A percentile compares a stretch with the other conserved stretches of the same genome.
Conservation (phyloP, 2,888 invertebrate genomes). For the Drosophila meridiana region DNA sequence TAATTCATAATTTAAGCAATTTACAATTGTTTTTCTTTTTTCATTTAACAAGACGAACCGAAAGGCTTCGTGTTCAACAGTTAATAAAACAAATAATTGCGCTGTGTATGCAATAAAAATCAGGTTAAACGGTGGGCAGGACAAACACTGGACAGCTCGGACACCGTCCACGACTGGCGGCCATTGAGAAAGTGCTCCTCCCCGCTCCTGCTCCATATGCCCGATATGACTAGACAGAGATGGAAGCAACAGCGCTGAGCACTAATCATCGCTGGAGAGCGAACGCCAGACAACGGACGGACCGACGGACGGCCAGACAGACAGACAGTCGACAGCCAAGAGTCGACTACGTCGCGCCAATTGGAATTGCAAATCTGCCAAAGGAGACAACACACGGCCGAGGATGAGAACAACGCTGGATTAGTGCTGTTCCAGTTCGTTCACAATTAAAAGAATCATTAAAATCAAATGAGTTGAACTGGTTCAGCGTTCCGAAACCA, state of each 20-base stretch:
- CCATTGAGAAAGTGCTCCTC: constrained; percentile 59
- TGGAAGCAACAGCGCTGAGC: constrained; percentile 31
- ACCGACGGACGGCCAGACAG: constrained; percentile 23
- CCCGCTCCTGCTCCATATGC: not conserved
- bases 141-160: constrained; percentile 53
- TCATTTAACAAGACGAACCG: constrained; percentile 45
- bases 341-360: constrained; percentile 67
- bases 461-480: not conserved
- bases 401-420: constrained; percentile 17
- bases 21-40: constrained; percentile 62
- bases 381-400: constrained; percentile 26
- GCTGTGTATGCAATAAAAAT: constrained; percentile 76
- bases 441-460: constrained; percentile 6
- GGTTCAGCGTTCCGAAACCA: not conserved
- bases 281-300: constrained; percentile 24
- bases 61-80: constrained; percentile 75
- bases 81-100: constrained; percentile 81
- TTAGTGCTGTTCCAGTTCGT: not conserved
- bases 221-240: constrained; percentile 47
- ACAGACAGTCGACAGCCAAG: constrained; percentile 23
- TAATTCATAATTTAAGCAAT: constrained; percentile 71
- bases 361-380: constrained; percentile 77
- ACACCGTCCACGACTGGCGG: constrained; percentile 33
- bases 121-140: constrained; percentile 73
- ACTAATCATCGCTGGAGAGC: constrained; percentile 57